Evolutionary conservation across 2,888 invertebrate species (phyloP).

Genomic region (Metopia argyrocephala): DNA sequence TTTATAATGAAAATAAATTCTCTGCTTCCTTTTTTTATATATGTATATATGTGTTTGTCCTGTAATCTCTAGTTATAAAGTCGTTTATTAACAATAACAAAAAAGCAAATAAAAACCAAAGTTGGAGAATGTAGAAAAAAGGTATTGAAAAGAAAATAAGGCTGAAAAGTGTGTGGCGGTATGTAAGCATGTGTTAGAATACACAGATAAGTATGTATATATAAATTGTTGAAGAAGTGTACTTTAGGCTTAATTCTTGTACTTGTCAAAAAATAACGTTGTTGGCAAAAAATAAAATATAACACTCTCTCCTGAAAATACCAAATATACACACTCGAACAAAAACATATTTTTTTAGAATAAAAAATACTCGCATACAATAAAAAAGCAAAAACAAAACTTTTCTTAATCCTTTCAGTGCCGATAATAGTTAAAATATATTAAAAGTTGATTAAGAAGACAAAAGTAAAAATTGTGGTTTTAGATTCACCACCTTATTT

Average conservation of each 20-base stretch:
- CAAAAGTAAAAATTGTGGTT: too few relatives aligned
- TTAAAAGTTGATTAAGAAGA: too few relatives aligned
- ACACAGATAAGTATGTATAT: not conserved
- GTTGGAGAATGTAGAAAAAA: not conserved
- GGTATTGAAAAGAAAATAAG: not conserved
- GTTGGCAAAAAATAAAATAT: constrained; percentile 5
- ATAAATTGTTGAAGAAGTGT: constrained; percentile 27
- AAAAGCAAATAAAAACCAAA: not conserved
- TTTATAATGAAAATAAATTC: too few relatives aligned
- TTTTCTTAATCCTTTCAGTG: too few relatives aligned
- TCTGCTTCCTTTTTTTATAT: too few relatives aligned
- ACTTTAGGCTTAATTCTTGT: constrained; percentile 35
- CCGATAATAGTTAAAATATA: too few relatives aligned
- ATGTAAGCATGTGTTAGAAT: not conserved
- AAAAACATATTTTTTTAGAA: too few relatives aligned
- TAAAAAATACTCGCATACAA: too few relatives aligned
- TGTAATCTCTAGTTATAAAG: constrained; percentile 11
- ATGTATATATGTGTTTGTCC: not conserved
- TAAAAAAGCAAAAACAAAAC: not conserved
- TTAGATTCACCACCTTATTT: too few relatives aligned
- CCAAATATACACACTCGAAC: not conserved
- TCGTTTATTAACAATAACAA: constrained; percentile 20
- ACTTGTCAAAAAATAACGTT: constrained; percentile 40
- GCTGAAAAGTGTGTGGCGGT: not conserved
- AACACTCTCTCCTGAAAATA: too few relatives aligned